Conservation (phyloP, 2,888 invertebrate species). For the Mimas tiliae region DNA sequence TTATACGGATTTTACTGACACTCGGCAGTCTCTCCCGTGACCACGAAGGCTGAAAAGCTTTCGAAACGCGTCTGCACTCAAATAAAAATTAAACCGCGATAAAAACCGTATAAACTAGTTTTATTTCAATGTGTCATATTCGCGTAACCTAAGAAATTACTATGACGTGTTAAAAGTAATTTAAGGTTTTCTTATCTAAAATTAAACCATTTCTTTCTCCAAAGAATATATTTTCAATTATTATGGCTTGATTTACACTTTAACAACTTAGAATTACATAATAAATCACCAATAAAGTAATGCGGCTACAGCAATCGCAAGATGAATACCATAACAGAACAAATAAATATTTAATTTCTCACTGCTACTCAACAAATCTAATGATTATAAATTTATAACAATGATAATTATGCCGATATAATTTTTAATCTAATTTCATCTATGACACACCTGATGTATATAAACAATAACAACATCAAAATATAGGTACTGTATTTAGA, state of each 20-base stretch:
- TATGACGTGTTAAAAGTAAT: neutral
- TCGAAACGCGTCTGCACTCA: no score
- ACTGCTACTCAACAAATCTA: conserved; percentile 82
- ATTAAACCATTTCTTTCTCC: conserved; percentile 64
- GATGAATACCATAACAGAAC: conserved; percentile 75
- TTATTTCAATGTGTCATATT: no score
- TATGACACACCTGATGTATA: conserved; percentile 60
- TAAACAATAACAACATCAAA: conserved; percentile 67
- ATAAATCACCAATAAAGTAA: conserved; percentile 81
- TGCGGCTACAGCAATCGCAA: conserved; percentile 78
- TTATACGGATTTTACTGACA: no score
- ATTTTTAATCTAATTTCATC: conserved; percentile 65
- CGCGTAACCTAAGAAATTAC: no score
- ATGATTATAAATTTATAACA: conserved; percentile 80
- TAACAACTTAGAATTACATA: conserved; percentile 84
- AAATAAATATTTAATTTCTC: conserved; percentile 79
- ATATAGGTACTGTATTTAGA: conserved; percentile 44
- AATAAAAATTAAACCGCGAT: no score
- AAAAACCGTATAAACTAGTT: no score
- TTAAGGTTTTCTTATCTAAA: conserved; percentile 36
- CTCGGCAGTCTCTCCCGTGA: no score
- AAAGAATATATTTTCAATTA: conserved; percentile 85
- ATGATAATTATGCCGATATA: conserved; percentile 81
- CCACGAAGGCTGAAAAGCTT: no score
- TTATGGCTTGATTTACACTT: conserved; percentile 85